Percentiles rank a stretch among this genome's conserved stretches.
Evolutionary conservation across 2,113 vertebrate species (phyloP).

Genomic region (Gymnarchus niloticus): DNA sequence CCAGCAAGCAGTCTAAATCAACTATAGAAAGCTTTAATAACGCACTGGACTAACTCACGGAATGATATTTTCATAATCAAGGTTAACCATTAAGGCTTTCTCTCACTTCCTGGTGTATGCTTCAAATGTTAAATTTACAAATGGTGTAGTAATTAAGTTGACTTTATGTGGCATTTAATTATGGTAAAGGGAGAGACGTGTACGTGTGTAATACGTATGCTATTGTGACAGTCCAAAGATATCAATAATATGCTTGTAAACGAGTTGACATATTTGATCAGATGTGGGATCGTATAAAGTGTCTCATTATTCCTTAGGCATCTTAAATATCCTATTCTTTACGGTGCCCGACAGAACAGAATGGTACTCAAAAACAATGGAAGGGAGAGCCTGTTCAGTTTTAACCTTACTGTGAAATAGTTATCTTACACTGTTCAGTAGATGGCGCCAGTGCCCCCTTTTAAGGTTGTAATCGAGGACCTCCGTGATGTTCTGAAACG

Average conservation of each 20-base stretch:
- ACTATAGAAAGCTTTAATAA: neutral
- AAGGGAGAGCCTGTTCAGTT: neutral
- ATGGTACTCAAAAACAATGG: neutral
- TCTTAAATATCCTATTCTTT: neutral
- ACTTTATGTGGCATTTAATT: neutral
- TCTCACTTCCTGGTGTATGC: neutral
- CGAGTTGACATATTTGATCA: neutral
- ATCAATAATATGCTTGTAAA: neutral
- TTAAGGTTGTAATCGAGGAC: neutral
- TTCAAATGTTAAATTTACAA: neutral
- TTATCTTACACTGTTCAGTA: neutral
- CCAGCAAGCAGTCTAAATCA: neutral
- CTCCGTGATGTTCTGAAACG: neutral
- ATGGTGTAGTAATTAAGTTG: neutral
- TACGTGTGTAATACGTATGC: neutral
- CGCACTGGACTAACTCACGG: neutral
- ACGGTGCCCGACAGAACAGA: neutral
- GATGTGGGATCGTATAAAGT: neutral
- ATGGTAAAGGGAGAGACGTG: neutral
- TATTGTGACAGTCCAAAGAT: neutral
- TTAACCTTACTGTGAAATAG: too few species aligned
- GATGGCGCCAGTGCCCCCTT: neutral
- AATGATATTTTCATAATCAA: neutral
- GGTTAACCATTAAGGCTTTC: neutral
- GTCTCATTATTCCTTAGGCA: neutral